Evolutionary conservation across 2,797 vertebrate species (phyloP).

Genomic region (Myotis findleyi): DNA sequence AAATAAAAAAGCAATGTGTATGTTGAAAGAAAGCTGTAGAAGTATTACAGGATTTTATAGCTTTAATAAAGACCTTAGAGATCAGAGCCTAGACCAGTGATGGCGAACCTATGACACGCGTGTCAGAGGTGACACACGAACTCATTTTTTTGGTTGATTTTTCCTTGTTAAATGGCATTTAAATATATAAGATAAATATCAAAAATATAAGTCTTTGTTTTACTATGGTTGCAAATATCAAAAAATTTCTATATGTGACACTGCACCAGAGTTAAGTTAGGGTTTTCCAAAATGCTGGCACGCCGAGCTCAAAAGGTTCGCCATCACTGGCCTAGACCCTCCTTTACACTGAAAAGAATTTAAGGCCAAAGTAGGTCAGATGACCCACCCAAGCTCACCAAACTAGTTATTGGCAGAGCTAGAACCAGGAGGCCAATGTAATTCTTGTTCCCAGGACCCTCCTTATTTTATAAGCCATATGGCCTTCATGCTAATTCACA

Average conservation of each 20-base stretch:
- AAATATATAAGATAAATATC: too few species aligned
- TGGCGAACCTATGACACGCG: too few species aligned
- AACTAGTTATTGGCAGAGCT: slow-evolving; percentile 9
- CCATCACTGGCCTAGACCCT: background rate
- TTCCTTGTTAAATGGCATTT: too few species aligned
- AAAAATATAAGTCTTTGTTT: too few species aligned
- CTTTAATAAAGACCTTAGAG: slow-evolving; percentile 55
- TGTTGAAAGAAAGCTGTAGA: slow-evolving; percentile 82
- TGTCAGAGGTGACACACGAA: too few species aligned
- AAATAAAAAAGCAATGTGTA: slow-evolving; percentile 84
- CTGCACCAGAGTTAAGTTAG: too few species aligned
- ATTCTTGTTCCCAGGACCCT: background rate
- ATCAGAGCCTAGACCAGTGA: background rate
- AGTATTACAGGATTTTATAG: slow-evolving; percentile 56
- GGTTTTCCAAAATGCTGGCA: too few species aligned
- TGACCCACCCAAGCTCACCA: slow-evolving; percentile 9
- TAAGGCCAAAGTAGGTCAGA: slow-evolving; percentile 24
- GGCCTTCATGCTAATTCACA: background rate
- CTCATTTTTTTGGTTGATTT: too few species aligned
- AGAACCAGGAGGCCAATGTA: background rate
- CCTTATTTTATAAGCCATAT: background rate
- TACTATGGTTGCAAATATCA: too few species aligned
- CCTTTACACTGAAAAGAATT: slow-evolving; percentile 50
- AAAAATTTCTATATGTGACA: too few species aligned
- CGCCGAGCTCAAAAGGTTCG: too few species aligned